Percentiles rank a stretch among this genome's conserved stretches.
Evolutionary conservation across 2,113 vertebrate genomes (phyloP).

Genomic region (Lycocorax pyrrhopterus): DNA sequence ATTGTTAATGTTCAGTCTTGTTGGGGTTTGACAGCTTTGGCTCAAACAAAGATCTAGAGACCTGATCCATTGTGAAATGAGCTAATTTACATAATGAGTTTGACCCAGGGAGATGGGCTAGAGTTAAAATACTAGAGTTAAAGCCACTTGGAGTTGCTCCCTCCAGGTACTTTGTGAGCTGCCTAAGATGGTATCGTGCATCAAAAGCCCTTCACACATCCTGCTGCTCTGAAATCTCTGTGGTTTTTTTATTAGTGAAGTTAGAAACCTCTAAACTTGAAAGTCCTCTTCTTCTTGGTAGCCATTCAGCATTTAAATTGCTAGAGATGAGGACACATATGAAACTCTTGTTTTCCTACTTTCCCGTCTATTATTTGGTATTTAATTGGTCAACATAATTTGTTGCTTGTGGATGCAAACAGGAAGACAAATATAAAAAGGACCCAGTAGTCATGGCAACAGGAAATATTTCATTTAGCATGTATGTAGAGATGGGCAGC

Average conservation of each 20-base stretch:
- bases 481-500: neutral
- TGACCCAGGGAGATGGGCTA: neutral
- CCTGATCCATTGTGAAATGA: neutral
- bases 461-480: conserved; percentile 8
- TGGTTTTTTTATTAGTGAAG: neutral
- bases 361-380: neutral
- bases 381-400: conserved; percentile 7
- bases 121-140: neutral
- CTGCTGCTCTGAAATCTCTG: neutral
- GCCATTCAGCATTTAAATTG: conserved; percentile 1
- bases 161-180: neutral
- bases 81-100: neutral
- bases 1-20: neutral
- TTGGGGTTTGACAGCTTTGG: neutral
- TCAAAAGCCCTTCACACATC: neutral
- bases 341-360: neutral
- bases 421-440: neutral
- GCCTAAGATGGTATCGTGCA: neutral
- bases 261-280: conserved; percentile 19
- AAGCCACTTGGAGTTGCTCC: neutral
- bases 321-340: neutral
- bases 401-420: neutral
- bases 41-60: neutral
- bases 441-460: neutral
- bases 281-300: neutral